These are phyloP conservation scores for Drosophila pseudotalamancana DNA, from an alignment of 2,888 invertebrate species.

Conservation along the genomic window DNA sequence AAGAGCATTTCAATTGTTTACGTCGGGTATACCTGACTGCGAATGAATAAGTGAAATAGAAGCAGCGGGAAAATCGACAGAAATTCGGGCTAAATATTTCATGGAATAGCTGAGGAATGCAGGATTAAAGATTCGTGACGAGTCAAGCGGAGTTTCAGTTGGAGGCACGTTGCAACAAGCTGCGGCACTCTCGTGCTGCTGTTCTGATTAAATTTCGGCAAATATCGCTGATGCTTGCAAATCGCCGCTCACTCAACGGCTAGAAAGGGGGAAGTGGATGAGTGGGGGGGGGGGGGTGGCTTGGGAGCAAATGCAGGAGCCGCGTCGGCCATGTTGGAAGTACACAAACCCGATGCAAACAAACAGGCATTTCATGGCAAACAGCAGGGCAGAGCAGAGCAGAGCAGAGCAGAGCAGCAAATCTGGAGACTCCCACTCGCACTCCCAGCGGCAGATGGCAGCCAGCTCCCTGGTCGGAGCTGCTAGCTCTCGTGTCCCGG, in stretches of 20 bases:
- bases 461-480: not conserved
- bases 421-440: too few relatives aligned
- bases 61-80: slow-evolving; percentile 6
- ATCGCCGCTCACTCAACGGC: slow-evolving; percentile 59
- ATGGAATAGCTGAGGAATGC: slow-evolving; percentile 1
- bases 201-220: slow-evolving; percentile 76
- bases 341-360: slow-evolving; percentile 76
- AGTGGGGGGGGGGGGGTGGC: not conserved
- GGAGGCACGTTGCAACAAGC: slow-evolving; percentile 4
- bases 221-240: slow-evolving; percentile 77
- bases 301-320: not conserved
- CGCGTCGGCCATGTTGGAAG: slow-evolving; percentile 67
- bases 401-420: slow-evolving; percentile 12
- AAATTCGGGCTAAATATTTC: slow-evolving; percentile 24
- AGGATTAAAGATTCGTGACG: not conserved
- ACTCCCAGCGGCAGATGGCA: slow-evolving; percentile 3
- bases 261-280: not conserved
- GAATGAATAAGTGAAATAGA: too few relatives aligned
- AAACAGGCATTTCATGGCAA: slow-evolving; percentile 76
- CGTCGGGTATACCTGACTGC: too few relatives aligned
- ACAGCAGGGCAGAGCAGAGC: slow-evolving; percentile 43
- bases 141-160: not conserved
- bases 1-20: too few relatives aligned
- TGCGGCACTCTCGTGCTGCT: slow-evolving; percentile 53
- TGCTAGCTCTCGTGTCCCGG: slow-evolving; percentile 10